Evolutionary conservation across 2,888 invertebrate species (phyloP).

Genomic region (Periphyllus acericola): DNA sequence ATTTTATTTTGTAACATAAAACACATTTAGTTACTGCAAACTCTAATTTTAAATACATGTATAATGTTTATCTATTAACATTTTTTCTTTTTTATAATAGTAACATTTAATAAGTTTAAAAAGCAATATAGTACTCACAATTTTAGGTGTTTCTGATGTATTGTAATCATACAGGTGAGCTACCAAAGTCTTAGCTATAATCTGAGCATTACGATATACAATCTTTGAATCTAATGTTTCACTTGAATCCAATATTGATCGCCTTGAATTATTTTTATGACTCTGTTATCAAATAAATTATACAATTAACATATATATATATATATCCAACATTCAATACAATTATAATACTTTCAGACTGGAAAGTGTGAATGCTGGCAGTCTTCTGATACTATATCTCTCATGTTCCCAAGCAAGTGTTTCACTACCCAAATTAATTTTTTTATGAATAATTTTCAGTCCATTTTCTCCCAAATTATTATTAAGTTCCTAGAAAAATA

Average conservation of each 20-base stretch:
- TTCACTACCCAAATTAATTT: constrained; percentile 95
- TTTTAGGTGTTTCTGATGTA: constrained; percentile 52
- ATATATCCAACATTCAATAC: neutral
- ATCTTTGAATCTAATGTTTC: constrained; percentile 72
- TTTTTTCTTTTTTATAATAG: no score
- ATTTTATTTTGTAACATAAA: neutral
- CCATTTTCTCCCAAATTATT: constrained; percentile 60
- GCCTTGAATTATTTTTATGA: constrained; percentile 74
- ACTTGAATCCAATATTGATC: constrained; percentile 74
- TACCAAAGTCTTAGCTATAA: constrained; percentile 85
- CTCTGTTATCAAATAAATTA: constrained; percentile 68
- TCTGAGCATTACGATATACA: constrained; percentile 76
- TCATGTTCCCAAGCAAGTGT: constrained; percentile 97
- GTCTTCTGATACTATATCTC: constrained; percentile 88
- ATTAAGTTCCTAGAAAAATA: constrained; percentile 36
- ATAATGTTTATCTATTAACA: no score
- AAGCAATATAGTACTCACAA: constrained; percentile 32
- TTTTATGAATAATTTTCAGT: constrained; percentile 86
- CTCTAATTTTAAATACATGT: no score
- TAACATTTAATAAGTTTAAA: neutral
- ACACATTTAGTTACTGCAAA: no score
- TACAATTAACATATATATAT: constrained; percentile 3
- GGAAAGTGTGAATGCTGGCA: constrained; percentile 92
- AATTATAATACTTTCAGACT: constrained; percentile 71
- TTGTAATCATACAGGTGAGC: constrained; percentile 78